Evolutionary conservation across 2,113 vertebrate genomes (phyloP).

Genomic region (Sus scrofa): T2T-Sscrofa CM000830.6:77271501-77272000

Average conservation of each 20-base stretch:
- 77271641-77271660: not conserved
- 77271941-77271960: slow-evolving; percentile 59
- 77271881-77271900: slow-evolving; percentile 76
- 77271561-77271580: slow-evolving; percentile 10
- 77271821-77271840: slow-evolving; percentile 54
- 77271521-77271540: slow-evolving; percentile 34
- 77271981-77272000: slow-evolving; percentile 21
- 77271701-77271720: slow-evolving; percentile 48
- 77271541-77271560: slow-evolving; percentile 54
- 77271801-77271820: slow-evolving; percentile 57
- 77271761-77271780: slow-evolving; percentile 62
- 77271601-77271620: not conserved
- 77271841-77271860: slow-evolving; percentile 26
- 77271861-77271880: slow-evolving; percentile 75
- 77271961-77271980: slow-evolving; percentile 38
- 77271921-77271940: slow-evolving; percentile 73
- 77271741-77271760: slow-evolving; percentile 42
- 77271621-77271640: not conserved
- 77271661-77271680: not conserved
- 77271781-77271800: slow-evolving; percentile 57
- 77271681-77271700: not conserved
- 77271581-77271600: not conserved
- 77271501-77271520: slow-evolving; percentile 51
- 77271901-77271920: slow-evolving; percentile 69
- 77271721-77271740: slow-evolving; percentile 53